Percentiles rank a stretch among this genome's conserved stretches.
Evolutionary conservation across 2,888 invertebrate species (phyloP).

Genomic region (Drosophila siamana): DNA sequence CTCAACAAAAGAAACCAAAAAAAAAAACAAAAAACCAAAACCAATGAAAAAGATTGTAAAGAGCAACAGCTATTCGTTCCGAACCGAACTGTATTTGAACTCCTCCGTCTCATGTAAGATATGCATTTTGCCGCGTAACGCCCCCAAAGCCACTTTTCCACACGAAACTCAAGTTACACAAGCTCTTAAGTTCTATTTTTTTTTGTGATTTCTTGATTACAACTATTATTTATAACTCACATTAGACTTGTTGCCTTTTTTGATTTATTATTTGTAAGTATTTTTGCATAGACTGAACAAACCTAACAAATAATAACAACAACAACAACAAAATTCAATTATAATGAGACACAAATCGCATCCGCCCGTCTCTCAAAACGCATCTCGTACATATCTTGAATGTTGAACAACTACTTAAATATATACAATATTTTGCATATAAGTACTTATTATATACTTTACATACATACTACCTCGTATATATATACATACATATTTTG

Average conservation of each 20-base stretch:
- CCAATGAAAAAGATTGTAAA: slow-evolving; percentile 1
- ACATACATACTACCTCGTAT: slow-evolving; percentile 4
- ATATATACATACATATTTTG: slow-evolving; percentile 17
- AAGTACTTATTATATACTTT: slow-evolving; percentile 16
- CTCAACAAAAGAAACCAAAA: slow-evolving; percentile 26
- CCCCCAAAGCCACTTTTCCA: slow-evolving; percentile 19
- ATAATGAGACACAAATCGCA: slow-evolving; percentile 36
- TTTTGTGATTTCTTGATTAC: too few relatives aligned
- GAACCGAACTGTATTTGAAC: slow-evolving; percentile 1
- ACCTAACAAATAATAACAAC: slow-evolving; percentile 16
- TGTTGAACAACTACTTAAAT: slow-evolving; percentile 38
- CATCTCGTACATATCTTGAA: slow-evolving; percentile 57
- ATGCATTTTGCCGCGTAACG: slow-evolving; percentile 27
- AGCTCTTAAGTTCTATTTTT: slow-evolving; percentile 10
- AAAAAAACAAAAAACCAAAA: not conserved
- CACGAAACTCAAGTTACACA: slow-evolving; percentile 48
- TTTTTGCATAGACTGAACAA: slow-evolving; percentile 44
- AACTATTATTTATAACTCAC: slow-evolving; percentile 37
- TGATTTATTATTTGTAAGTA: slow-evolving; percentile 41
- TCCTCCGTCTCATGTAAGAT: slow-evolving; percentile 50
- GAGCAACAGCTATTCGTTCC: slow-evolving; percentile 19
- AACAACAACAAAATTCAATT: slow-evolving; percentile 1
- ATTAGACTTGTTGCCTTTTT: slow-evolving; percentile 40
- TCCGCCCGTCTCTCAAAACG: slow-evolving; percentile 53
- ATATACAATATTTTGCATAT: slow-evolving; percentile 32